Evolutionary conservation across 2,888 invertebrate genomes (phyloP).

Genomic region (Nymphalis c-album): DNA sequence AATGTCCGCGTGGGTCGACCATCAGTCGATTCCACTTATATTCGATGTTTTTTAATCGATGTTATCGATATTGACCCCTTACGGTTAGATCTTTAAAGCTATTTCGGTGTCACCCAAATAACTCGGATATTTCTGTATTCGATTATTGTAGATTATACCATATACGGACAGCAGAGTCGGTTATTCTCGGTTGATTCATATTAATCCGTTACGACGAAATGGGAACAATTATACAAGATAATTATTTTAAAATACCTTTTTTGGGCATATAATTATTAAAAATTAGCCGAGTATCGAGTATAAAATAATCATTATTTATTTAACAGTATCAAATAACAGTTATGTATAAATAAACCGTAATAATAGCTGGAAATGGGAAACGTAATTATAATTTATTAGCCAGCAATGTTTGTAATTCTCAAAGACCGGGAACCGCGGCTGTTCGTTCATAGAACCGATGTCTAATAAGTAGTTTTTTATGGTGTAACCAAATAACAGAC

Average conservation of each 20-base stretch:
- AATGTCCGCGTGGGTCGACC: slow-evolving; percentile 32
- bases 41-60: slow-evolving; percentile 29
- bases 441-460: background rate
- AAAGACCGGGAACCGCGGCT: background rate
- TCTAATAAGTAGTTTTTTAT: background rate
- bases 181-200: background rate
- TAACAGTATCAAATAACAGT: background rate
- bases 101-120: slow-evolving; percentile 32
- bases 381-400: background rate
- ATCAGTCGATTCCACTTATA: slow-evolving; percentile 20
- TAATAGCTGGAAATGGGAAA: slow-evolving; percentile 1
- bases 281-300: background rate
- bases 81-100: slow-evolving; percentile 20
- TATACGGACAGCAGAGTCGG: slow-evolving; percentile 4
- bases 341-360: background rate
- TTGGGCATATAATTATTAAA: background rate
- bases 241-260: background rate
- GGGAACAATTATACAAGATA: background rate
- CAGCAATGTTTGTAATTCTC: background rate
- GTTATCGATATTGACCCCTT: slow-evolving; percentile 26
- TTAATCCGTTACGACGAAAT: background rate
- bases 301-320: no score
- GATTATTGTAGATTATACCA: slow-evolving; percentile 2
- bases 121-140: slow-evolving; percentile 4
- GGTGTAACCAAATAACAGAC: background rate